These are phyloP conservation scores for Notoglanidium macrostoma DNA, from an alignment of 2,797 vertebrate genomes.

Conservation along the genomic window DNA sequence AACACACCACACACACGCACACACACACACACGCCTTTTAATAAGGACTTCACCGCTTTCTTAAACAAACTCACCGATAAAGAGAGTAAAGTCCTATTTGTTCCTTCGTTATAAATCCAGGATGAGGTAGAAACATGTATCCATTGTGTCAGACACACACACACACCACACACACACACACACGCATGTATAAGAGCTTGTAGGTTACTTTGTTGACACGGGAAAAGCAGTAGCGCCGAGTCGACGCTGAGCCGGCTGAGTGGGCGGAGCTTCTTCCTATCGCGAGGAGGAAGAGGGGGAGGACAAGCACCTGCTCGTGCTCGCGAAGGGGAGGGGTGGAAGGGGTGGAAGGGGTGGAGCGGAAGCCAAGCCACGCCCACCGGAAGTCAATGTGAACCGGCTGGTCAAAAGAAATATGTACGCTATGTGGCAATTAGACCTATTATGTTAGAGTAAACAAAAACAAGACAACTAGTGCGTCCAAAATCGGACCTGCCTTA, in stretches of 20 bases:
- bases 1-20: neutral
- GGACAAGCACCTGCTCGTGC: constrained; percentile 75
- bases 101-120: constrained; percentile 55
- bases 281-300: constrained; percentile 9
- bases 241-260: constrained; percentile 68
- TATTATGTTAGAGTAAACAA: neutral
- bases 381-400: neutral
- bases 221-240: constrained; percentile 66
- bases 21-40: neutral
- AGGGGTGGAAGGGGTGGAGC: neutral
- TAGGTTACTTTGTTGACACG: constrained; percentile 74
- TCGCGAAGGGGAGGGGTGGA: neutral
- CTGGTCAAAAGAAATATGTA: no score
- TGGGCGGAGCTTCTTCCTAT: constrained; percentile 68
- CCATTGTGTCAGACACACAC: constrained; percentile 63
- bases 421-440: neutral
- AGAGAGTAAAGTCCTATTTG: constrained; percentile 59
- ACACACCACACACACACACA: neutral
- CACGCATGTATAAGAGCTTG: constrained; percentile 14
- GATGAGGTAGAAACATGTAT: constrained; percentile 61
- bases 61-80: constrained; percentile 74
- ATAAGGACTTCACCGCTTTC: neutral
- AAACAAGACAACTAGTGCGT: neutral
- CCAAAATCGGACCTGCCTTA: neutral
- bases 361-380: neutral